These are phyloP conservation scores for Pluvialis apricaria DNA, from an alignment of 2,113 vertebrate species.

Conservation along the genomic window DNA sequence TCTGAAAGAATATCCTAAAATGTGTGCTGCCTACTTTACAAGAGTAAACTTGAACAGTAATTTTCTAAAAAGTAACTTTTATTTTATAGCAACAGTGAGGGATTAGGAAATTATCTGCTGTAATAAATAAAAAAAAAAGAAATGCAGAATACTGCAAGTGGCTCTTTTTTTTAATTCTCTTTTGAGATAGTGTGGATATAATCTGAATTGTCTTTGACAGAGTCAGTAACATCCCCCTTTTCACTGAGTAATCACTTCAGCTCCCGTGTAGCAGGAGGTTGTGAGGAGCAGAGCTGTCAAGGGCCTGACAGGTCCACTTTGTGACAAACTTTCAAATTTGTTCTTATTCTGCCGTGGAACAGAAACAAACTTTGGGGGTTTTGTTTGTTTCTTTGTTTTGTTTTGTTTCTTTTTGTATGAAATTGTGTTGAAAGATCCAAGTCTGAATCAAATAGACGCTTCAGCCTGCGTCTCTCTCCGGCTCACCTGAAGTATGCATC, in stretches of 20 bases:
- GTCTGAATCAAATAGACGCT: background rate
- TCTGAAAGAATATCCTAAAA: background rate
- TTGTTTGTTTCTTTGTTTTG: background rate
- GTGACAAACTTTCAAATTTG: background rate
- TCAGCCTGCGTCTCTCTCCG: background rate
- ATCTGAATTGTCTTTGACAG: background rate
- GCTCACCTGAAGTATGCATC: background rate
- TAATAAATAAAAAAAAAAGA: background rate
- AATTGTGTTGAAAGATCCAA: background rate
- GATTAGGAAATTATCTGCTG: slow-evolving; percentile 12
- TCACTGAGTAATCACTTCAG: background rate
- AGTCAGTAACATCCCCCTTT: background rate
- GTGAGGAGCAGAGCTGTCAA: background rate
- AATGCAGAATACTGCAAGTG: background rate
- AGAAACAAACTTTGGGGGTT: background rate
- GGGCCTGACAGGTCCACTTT: background rate
- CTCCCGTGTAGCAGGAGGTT: background rate
- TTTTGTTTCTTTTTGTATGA: background rate
- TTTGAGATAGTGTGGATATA: background rate
- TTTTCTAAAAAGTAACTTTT: slow-evolving; percentile 28
- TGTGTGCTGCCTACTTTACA: background rate
- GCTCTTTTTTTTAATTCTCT: background rate
- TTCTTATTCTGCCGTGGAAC: background rate
- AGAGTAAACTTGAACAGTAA: background rate
- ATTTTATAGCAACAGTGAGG: slow-evolving; percentile 22